Evolutionary conservation across 1,140 invertebrate genomes (phyloP).

Genomic region (Drosophila carrolli): DNA sequence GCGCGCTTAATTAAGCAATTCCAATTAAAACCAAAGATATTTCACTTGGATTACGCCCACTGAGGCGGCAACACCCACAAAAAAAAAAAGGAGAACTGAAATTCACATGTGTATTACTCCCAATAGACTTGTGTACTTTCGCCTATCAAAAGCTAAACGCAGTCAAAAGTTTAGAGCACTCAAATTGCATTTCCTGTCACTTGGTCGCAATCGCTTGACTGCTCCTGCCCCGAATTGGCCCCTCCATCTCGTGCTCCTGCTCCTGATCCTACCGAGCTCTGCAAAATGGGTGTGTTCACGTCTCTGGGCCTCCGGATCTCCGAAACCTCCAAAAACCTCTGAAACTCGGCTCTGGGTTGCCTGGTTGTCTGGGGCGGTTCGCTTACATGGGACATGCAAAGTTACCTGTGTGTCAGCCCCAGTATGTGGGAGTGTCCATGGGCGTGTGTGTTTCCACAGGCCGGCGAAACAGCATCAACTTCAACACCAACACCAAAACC

Average conservation of each 20-base stretch:
- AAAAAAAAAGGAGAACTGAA: constrained; percentile 23
- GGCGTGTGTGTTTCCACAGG: constrained; percentile 28
- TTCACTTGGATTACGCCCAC: constrained; percentile 56
- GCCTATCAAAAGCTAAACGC: constrained; percentile 76
- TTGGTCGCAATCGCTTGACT: constrained; percentile 58
- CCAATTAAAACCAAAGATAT: constrained; percentile 63
- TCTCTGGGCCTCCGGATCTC: constrained; percentile 46
- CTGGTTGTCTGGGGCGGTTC: constrained; percentile 58
- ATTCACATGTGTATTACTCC: constrained; percentile 35
- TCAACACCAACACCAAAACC: constrained; percentile 58
- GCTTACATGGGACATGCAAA: constrained; percentile 59
- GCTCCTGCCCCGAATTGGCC: constrained; percentile 54
- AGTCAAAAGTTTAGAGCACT: constrained; percentile 73
- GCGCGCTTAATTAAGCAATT: constrained; percentile 75
- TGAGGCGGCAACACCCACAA: constrained; percentile 58
- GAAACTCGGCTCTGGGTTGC: constrained; percentile 25
- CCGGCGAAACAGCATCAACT: constrained; percentile 48
- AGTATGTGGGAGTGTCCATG: constrained; percentile 70
- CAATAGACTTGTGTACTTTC: constrained; percentile 60
- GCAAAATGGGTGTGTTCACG: constrained; percentile 57
- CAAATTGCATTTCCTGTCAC: constrained; percentile 81
- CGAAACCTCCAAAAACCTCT: constrained; percentile 3
- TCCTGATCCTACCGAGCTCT: constrained; percentile 13
- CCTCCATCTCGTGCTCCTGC: constrained; percentile 8
- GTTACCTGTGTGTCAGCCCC: constrained; percentile 68